Base-by-base conservation (phyloP, 2,797 vertebrate genomes). In the Danio kyathit region DNA sequence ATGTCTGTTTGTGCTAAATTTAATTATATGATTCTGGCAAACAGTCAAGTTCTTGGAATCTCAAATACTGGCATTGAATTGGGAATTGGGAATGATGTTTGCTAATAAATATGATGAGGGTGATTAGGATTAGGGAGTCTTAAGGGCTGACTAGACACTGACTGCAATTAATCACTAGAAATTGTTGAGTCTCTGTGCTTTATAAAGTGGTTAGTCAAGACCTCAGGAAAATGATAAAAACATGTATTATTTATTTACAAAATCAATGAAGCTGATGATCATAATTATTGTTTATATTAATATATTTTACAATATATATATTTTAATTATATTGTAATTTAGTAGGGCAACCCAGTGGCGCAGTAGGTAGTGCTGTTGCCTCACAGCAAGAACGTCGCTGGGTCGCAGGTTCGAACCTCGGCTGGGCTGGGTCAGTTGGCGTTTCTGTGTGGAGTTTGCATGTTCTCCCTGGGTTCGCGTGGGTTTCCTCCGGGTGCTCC, bases 41-140 rank as follows among this genome's bases (percentile, higher is more conserved):
- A 76, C 12, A 43, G 21, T 43, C 2, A 52, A 14, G 48, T 64
- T 64, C 21, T 52, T 52, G 38, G 29, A 70, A 6, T 52, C 9
- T 51, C 7, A 40, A 14, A 70, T 52, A 12, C 48, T 70, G 16
- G 48, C 66, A 52, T 52, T 16, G 0, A 40, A 70, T 11, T 52
- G 66, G 48, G 9, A 29, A 52, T 52, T 17, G 29, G 40, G 40
- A 70, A 70, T 17, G 29, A 70, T 52, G 48, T 70, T 52, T 48
- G 38, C 19, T 70, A 40, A 11, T 51, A 40, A 70, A 70, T 40
- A 70, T 70, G 14, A 70, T 70, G 29, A 52, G 48, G 66, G 21
- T 70, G 66, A 70, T 12, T n/a, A 70, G 14, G 48, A 70, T 70
- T 40, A 52, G 21, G 3, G 8, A 51, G 14, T 52, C 21, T 70